Percentiles rank a stretch among this genome's conserved stretches.
Evolutionary conservation across 2,888 invertebrate genomes (phyloP).

Genomic region (Leptura quadrifasciata): DNA sequence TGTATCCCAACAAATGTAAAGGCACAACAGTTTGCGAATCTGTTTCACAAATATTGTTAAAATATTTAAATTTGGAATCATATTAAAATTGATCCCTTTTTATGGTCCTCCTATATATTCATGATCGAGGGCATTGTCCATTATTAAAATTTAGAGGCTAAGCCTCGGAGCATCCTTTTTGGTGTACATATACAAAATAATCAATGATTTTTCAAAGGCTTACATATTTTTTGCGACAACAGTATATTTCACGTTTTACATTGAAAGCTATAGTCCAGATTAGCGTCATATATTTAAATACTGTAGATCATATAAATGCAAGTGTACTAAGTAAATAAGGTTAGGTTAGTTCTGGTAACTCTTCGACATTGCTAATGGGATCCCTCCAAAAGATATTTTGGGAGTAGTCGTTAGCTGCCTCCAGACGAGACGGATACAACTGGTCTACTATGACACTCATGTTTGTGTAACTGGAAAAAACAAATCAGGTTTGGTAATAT

Average conservation of each 20-base stretch:
- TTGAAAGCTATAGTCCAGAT: slow-evolving; percentile 39
- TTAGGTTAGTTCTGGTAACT: slow-evolving; percentile 60
- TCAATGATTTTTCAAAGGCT: neutral
- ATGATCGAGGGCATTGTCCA: no score
- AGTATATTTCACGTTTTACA: slow-evolving; percentile 34
- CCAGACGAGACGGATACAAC: slow-evolving; percentile 91
- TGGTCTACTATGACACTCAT: slow-evolving; percentile 97
- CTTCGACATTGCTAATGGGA: slow-evolving; percentile 80
- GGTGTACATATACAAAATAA: slow-evolving; percentile 17
- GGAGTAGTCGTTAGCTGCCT: slow-evolving; percentile 84
- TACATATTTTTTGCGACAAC: slow-evolving; percentile 23
- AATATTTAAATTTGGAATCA: no score
- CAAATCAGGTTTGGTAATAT: slow-evolving; percentile 49
- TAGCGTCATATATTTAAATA: slow-evolving; percentile 39
- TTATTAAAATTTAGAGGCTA: no score
- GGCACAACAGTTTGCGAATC: no score
- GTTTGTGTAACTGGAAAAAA: slow-evolving; percentile 89
- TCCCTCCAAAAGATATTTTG: slow-evolving; percentile 96
- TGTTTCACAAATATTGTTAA: no score
- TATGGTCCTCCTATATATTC: no score
- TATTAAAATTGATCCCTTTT: no score
- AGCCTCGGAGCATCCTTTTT: neutral
- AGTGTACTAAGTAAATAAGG: slow-evolving; percentile 12
- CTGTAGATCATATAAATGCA: slow-evolving; percentile 43
- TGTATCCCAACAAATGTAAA: no score